These are phyloP conservation scores for Cyprinella venusta DNA, from an alignment of 2,797 vertebrate species.

Conservation along the genomic window DNA sequence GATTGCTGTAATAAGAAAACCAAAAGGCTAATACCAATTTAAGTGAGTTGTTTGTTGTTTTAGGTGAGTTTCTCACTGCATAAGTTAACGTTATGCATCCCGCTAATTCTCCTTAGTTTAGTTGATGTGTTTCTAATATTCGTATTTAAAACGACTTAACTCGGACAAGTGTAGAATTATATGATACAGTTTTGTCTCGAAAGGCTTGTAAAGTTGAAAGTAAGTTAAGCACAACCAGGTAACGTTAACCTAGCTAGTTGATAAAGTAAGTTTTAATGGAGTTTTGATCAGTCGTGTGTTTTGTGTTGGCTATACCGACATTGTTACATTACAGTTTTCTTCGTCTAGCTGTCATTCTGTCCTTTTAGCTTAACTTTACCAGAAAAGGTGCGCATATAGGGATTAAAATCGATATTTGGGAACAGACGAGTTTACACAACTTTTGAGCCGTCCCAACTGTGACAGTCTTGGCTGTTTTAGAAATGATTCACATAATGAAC, in stretches of 20 bases:
- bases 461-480: neutral
- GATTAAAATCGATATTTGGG: neutral
- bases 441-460: neutral
- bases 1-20: too few species aligned
- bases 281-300: neutral
- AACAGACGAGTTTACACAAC: conserved; percentile 12
- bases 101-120: conserved; percentile 13
- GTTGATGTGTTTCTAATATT: conserved; percentile 14
- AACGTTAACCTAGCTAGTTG: neutral
- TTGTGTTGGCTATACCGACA: neutral
- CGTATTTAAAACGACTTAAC: too few species aligned
- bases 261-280: conserved; percentile 14
- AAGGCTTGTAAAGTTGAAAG: neutral
- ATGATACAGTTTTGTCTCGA: neutral
- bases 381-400: neutral
- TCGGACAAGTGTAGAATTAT: neutral
- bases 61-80: neutral
- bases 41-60: neutral
- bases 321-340: neutral
- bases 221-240: neutral
- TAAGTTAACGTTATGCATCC: neutral
- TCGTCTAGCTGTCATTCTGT: neutral
- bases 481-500: too few species aligned
- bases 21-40: neutral
- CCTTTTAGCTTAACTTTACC: neutral